Evolutionary conservation across 2,888 invertebrate genomes (phyloP).

Genomic region (Aradus depressus): DNA sequence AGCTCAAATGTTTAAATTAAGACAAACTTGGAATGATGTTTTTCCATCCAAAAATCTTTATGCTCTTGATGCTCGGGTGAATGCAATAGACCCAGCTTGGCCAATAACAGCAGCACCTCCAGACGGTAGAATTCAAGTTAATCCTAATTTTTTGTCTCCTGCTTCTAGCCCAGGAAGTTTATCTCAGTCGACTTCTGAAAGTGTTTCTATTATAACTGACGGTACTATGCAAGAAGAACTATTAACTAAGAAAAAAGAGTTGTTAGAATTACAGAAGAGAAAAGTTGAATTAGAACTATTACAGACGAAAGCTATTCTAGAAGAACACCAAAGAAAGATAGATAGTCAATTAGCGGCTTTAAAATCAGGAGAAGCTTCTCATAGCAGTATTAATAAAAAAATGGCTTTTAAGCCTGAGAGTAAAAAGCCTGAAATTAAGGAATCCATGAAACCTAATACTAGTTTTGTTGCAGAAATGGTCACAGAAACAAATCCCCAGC

Average conservation of each 20-base stretch:
- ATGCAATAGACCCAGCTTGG: slow-evolving; percentile 88
- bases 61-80: slow-evolving; percentile 79
- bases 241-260: slow-evolving; percentile 73
- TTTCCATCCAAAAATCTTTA: slow-evolving; percentile 81
- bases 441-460: too few relatives aligned
- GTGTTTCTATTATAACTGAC: slow-evolving; percentile 33
- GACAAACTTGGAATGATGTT: slow-evolving; percentile 92
- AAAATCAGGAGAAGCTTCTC: neutral
- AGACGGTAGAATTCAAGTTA: slow-evolving; percentile 69
- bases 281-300: slow-evolving; percentile 77
- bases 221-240: slow-evolving; percentile 64
- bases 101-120: slow-evolving; percentile 67
- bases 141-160: slow-evolving; percentile 67
- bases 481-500: too few relatives aligned
- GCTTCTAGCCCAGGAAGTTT: neutral
- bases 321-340: slow-evolving; percentile 48
- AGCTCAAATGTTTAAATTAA: slow-evolving; percentile 82
- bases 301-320: slow-evolving; percentile 68
- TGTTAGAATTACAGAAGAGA: slow-evolving; percentile 72
- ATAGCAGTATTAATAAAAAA: neutral
- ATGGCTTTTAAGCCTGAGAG: neutral
- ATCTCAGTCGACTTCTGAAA: neutral
- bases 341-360: slow-evolving; percentile 18
- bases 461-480: too few relatives aligned
- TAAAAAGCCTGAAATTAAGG: too few relatives aligned